These are phyloP conservation scores for Sebastes flavidus DNA, from an alignment of 2,797 vertebrate genomes.

Conservation along the genomic window DNA sequence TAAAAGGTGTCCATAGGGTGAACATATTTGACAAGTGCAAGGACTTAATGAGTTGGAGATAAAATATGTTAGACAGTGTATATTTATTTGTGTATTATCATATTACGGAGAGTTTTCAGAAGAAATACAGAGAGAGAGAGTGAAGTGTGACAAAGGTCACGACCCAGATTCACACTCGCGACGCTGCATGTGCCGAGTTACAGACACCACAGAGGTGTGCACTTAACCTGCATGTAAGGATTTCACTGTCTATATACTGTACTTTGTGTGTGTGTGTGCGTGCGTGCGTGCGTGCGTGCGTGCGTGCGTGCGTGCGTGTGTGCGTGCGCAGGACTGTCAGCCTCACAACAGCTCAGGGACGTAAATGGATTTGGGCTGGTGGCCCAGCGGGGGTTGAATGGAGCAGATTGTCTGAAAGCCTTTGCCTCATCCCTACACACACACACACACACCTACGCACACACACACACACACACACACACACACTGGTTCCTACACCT, in stretches of 20 bases:
- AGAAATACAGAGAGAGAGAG: neutral
- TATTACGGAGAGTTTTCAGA: neutral
- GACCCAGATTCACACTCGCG: conserved; percentile 7
- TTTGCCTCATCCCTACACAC: conserved; percentile 12
- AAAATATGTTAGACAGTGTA: neutral
- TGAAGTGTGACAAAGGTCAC: conserved; percentile 24
- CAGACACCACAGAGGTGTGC: neutral
- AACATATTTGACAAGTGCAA: neutral
- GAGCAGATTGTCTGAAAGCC: conserved; percentile 61
- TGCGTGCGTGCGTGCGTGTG: neutral
- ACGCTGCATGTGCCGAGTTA: neutral
- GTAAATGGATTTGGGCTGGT: conserved; percentile 61
- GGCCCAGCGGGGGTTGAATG: conserved; percentile 50
- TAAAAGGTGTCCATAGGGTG: neutral
- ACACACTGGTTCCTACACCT: neutral
- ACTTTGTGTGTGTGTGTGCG: neutral
- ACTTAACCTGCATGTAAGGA: conserved; percentile 1
- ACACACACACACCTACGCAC: neutral
- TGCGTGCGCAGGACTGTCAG: conserved; percentile 8
- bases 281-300: neutral
- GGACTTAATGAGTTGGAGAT: neutral
- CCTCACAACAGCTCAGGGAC: conserved; percentile 33
- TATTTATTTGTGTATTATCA: neutral
- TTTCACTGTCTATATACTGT: neutral
- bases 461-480: neutral